Percentiles rank a stretch among this genome's conserved stretches.
Evolutionary conservation across 1,140 invertebrate genomes (phyloP).

Genomic region (Mamestra configurata): DNA sequence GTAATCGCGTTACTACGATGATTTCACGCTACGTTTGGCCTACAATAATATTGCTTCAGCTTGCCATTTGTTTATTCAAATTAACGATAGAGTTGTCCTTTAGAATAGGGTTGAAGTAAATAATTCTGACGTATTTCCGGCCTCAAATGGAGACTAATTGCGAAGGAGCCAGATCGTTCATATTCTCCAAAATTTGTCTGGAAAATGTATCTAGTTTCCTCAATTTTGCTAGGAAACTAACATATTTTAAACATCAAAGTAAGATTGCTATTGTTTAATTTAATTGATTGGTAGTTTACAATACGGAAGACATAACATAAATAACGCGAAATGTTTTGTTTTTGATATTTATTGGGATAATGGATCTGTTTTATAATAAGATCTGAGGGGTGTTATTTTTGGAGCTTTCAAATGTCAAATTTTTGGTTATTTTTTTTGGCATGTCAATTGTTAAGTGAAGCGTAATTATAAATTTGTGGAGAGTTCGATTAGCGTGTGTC

Average conservation of each 20-base stretch:
- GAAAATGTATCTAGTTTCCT: conserved; percentile 2
- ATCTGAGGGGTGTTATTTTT: conserved; percentile 43
- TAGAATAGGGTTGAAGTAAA: background rate
- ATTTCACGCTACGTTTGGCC: conserved; percentile 18
- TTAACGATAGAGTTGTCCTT: background rate
- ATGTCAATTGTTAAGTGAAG: conserved; percentile 51
- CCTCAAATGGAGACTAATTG: background rate
- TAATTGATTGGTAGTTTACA: conserved; percentile 30
- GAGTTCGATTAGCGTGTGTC: conserved; percentile 59
- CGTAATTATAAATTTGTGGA: conserved; percentile 59
- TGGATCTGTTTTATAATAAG: conserved; percentile 21
- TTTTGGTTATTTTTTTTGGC: conserved; percentile 25
- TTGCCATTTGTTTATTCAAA: conserved; percentile 5
- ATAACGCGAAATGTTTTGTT: conserved; percentile 20
- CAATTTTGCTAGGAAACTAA: background rate
- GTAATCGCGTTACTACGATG: conserved; percentile 40
- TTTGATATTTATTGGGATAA: conserved; percentile 30
- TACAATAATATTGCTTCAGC: conserved; percentile 3
- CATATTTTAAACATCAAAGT: conserved; percentile 39
- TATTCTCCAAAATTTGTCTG: background rate
- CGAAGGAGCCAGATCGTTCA: background rate
- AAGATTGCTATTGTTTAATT: conserved; percentile 42
- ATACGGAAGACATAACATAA: conserved; percentile 33
- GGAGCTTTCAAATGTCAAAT: conserved; percentile 22
- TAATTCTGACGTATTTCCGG: background rate